Base-by-base conservation (phyloP, 1,140 invertebrate genomes). In the Coboldia fuscipes region DNA sequence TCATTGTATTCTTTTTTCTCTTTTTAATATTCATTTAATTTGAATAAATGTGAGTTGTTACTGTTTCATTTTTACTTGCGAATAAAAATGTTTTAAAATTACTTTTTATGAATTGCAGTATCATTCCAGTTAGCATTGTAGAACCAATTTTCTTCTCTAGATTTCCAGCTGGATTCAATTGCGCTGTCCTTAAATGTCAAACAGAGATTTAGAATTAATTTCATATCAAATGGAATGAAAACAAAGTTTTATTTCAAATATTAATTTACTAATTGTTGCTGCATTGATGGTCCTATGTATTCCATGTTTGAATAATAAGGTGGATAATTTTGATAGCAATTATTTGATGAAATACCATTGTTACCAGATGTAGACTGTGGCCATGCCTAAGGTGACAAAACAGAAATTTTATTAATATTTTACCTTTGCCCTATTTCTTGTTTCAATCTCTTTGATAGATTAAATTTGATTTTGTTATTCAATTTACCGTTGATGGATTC, bases 251-350 rank as follows among this genome's bases (percentile, higher is more conserved):
- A 32, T 18, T 21, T 18, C 4, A 20, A 15, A 32, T 20, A 6
- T 32, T 6, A 7, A 18, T 8, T 4, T 12, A 32, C 30, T 6
- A 32, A 17, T 20, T 32, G 30, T 32, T 32, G 30, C 16, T 32
- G 30, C 5, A 32, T 17, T 7, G 30, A 6, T 12, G 15, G 10
- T 7, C 30, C 30, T 32, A 32, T 19, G 16, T 32, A 32, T 10
- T 32, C 30, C 30, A 32, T 32, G 16, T 32, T 32, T 6, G 30
- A 32, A 32, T 32, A 34, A 26, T 34, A 34, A 26, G 4, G 7
- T 13, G 18, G 20, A 26, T 27, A 34, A 26, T 26, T 31, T 12
- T 31, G 23, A 19, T 17, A 32, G 6, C 16, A 32, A 14, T 36
- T 17, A 19, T n/a, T n/a, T n/a, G n/a, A n/a, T n/a, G n/a, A n/a